Evolutionary conservation across 2,888 invertebrate species (phyloP), one percentile per base, ranked within the genome.

Genomic region (Lasioglossum morio): DNA sequence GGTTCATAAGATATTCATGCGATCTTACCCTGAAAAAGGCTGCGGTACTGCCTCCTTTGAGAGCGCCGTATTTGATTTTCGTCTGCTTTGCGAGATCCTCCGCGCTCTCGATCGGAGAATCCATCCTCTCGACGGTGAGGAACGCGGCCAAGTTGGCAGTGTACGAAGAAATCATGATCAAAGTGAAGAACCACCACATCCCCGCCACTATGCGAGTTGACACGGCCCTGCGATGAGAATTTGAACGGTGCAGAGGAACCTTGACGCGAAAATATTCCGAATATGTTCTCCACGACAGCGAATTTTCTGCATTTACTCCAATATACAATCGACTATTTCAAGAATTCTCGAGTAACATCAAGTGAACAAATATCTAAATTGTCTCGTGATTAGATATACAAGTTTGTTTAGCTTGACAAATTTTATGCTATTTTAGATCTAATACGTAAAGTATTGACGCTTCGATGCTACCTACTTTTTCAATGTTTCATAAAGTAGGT

Each of bases 91-190:
- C 98, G 84, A 99, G 96, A 95, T 99, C 99, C 93, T 99, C 99
- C 0, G 98, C 99, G 92, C 97, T 98, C 94, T 98, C 97, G 85
- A 99, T 99, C 2, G 98, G 98, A 66, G 97, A 97, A 85, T 98
- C 98, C 97, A 98, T 98, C 57, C 98, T 96, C 60, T 98, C 98
- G 92, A 98, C 98, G 0, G 99, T 99, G 8, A 99, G 96, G 94
- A 99, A 99, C 40, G 99, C 99, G 16, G 99, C 99, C 92, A 99
- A 96, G 95, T 99, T 99, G 70, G 99, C 99, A 2, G 99, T 99
- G 95, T 99, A 99, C 0, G 98, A 98, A 10, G 98, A 98, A 40
- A 98, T 97, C 96, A 99, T 97, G 94, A 98, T 98, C 79, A 99
- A 96, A 0, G 98, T 98, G 95, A 98, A 98, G 95, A 98, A 98